Conservation (phyloP, 2,888 invertebrate genomes). For the Lacanobia wlatinum region DNA sequence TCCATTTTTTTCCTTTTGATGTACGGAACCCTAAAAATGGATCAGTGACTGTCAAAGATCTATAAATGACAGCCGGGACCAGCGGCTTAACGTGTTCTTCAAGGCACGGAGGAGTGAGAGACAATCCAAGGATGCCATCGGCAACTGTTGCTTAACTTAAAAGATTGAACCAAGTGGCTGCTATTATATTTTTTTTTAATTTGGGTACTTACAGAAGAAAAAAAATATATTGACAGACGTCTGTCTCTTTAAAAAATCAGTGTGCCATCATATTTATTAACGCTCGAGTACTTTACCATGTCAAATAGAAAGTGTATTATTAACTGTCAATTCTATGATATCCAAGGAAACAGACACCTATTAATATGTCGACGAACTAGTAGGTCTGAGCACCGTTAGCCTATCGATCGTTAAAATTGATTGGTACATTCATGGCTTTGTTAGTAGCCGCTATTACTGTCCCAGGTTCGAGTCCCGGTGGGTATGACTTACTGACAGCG, state of each 20-base stretch:
- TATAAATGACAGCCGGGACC: no score
- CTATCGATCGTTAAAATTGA: slow-evolving; percentile 20
- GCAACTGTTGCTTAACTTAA: no score
- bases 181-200: no score
- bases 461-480: slow-evolving; percentile 12
- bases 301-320: not conserved
- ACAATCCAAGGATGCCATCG: no score
- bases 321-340: not conserved
- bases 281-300: not conserved
- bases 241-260: not conserved
- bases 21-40: no score
- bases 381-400: slow-evolving; percentile 29
- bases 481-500: slow-evolving; percentile 1
- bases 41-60: no score
- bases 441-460: slow-evolving; percentile 12
- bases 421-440: slow-evolving; percentile 23
- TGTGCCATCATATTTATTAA: not conserved
- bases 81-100: no score
- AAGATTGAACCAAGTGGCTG: no score
- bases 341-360: slow-evolving; percentile 1
- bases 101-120: no score
- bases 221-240: not conserved
- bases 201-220: no score
- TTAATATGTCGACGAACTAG: not conserved
- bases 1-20: no score